Percentiles rank a stretch among this genome's conserved stretches.
These are phyloP conservation scores for Proteles cristata DNA, from an alignment of 2,113 vertebrate genomes.

Conservation along the genomic window DNA sequence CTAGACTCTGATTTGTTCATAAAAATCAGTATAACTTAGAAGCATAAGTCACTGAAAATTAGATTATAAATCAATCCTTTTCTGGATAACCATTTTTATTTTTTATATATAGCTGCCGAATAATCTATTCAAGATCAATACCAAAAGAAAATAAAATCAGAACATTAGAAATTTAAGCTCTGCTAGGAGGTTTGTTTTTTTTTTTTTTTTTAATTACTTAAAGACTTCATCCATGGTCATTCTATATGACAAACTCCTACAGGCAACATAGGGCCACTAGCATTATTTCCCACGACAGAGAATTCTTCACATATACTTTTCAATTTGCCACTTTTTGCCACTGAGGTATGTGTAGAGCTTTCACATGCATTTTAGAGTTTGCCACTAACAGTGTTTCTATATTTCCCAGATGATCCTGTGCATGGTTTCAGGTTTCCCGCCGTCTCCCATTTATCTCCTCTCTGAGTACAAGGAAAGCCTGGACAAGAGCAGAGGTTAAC, in stretches of 20 bases:
- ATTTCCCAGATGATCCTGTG: constrained; percentile 54
- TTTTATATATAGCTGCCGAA: neutral
- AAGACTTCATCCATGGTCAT: neutral
- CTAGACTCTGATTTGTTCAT: neutral
- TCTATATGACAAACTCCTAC: neutral
- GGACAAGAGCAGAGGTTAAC: neutral
- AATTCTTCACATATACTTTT: neutral
- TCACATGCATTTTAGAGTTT: constrained; percentile 15
- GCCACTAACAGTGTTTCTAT: constrained; percentile 38
- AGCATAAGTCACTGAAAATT: neutral
- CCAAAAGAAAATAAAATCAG: neutral
- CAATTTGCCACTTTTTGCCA: neutral
- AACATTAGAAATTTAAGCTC: neutral
- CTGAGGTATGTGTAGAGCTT: neutral
- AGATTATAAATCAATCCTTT: neutral
- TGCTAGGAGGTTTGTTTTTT: neutral
- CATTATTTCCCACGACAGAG: neutral
- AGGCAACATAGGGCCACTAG: neutral
- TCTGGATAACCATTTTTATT: neutral
- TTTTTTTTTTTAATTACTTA: neutral
- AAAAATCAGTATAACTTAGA: neutral
- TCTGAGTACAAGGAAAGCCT: constrained; percentile 41
- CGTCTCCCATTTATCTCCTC: constrained; percentile 27
- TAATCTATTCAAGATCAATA: neutral
- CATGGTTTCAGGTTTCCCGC: constrained; percentile 48